phyloP scores from a whole-genome alignment of 2,797 vertebrate species.

The Nannoperca australis region DNA sequence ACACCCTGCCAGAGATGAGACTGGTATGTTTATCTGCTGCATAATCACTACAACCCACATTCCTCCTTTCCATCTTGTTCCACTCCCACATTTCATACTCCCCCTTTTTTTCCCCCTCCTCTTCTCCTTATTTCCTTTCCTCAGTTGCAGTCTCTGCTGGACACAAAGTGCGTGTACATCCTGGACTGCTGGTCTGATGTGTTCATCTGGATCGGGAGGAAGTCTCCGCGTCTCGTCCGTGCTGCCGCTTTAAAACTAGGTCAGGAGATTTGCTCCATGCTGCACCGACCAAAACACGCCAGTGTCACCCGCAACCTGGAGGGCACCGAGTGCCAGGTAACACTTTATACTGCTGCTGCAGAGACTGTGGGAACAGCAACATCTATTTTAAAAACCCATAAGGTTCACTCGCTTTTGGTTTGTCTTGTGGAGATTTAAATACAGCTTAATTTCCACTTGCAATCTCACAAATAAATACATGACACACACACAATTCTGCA shows the following conservation, averaged over 20 bases:
- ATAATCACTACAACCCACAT: not conserved
- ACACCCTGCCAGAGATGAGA: constrained; percentile 92
- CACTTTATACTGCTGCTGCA: not conserved
- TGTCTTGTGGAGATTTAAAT: not conserved
- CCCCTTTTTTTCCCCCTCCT: not conserved
- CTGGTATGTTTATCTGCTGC: constrained; percentile 85
- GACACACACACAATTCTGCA: not conserved
- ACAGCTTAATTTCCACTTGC: not conserved
- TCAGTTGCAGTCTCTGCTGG: constrained; percentile 93
- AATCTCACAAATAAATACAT: not conserved
- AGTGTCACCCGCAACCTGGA: constrained; percentile 95
- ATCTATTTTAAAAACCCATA: not conserved
- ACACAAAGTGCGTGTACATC: constrained; percentile 97
- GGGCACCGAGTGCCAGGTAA: constrained; percentile 95
- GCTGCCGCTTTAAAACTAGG: constrained; percentile 96
- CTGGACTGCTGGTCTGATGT: constrained; percentile 98
- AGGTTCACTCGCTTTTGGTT: not conserved
- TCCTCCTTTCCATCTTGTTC: not conserved
- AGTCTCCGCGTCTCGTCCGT: constrained; percentile 94
- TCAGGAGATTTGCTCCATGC: constrained; percentile 96
- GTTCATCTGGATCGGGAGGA: constrained; percentile 98
- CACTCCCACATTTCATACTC: not conserved
- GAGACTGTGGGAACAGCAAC: not conserved
- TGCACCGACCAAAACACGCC: constrained; percentile 95
- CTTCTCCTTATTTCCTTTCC: not conserved